Percentiles rank a stretch among this genome's conserved stretches.
These are phyloP conservation scores for Chelmon rostratus DNA, from an alignment of 2,797 vertebrate genomes.

Conservation along the genomic window DNA sequence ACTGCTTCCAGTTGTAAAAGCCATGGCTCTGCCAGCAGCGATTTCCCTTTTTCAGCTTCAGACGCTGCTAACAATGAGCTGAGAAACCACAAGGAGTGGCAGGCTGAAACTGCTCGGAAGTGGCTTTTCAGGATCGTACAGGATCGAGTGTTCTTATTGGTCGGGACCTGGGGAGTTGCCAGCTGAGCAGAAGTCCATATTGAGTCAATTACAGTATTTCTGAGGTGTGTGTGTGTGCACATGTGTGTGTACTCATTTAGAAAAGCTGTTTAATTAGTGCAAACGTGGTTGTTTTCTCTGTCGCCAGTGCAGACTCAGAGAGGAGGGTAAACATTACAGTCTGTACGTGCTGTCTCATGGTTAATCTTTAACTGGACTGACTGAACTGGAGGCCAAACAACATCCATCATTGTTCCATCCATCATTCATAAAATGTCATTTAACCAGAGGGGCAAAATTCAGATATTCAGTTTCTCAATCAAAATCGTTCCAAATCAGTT, in stretches of 20 bases:
- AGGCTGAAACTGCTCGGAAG: constrained; percentile 63
- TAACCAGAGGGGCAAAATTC: too few species aligned
- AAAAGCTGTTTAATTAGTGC: constrained; percentile 60
- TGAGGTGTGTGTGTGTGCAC: constrained; percentile 39
- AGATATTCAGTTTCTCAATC: background rate
- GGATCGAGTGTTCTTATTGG: constrained; percentile 69
- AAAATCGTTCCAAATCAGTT: background rate
- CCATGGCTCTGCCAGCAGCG: constrained; percentile 51
- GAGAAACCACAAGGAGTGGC: constrained; percentile 71
- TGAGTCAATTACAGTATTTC: constrained; percentile 68
- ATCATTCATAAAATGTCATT: background rate
- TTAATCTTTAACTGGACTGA: constrained; percentile 57
- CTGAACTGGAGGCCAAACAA: constrained; percentile 2
- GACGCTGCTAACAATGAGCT: constrained; percentile 68
- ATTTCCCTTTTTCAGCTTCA: constrained; percentile 65
- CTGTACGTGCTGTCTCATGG: constrained; percentile 23
- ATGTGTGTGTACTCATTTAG: constrained; percentile 41
- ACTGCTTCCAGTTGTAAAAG: constrained; percentile 60
- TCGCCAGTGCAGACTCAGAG: constrained; percentile 28
- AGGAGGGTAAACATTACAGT: constrained; percentile 42
- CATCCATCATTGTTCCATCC: background rate
- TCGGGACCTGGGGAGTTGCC: constrained; percentile 58
- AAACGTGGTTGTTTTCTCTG: constrained; percentile 42
- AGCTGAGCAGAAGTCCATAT: constrained; percentile 60
- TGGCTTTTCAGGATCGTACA: constrained; percentile 60